Evolutionary conservation across 2,113 vertebrate species (phyloP), one percentile per base, ranked within the genome.

Genomic region (Eonycteris spelaea): DNA sequence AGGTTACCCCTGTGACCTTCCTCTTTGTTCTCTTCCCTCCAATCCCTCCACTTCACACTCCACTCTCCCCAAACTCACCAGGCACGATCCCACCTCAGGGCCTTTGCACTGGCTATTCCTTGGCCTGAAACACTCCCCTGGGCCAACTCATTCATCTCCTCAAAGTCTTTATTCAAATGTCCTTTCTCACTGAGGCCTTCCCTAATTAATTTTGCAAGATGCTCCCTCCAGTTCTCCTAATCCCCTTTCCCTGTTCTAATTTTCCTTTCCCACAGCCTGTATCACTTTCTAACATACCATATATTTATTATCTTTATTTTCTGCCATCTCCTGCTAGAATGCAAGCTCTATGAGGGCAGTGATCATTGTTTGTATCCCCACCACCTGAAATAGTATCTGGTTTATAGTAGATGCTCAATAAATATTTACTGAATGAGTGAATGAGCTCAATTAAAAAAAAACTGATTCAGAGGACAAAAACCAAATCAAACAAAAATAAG

Each of bases 401-500:
- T 8, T 71, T 48, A 67, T 8, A 68, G 51, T 1, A 78, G 11
- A 26, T 74, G 33, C 18, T 88, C 86, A 93, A 24, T 87, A 94
- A 87, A 43, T 48, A 90, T 11, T 35, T 73, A 48, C 21, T 65
- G 71, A 82, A n/a, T 57, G 38, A 88, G 82, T 80, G 75, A 78
- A 79, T 51, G 57, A 78, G n/a, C 71, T 83, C 16, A 51, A 24
- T 22, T 85, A 80, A 77, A 82, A 87, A 75, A 80, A 83, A 82
- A 91, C 70, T 45, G 43, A 73, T 61, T 53, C 13, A 2, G 55
- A 68, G n/a, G 45, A 38, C 14, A 59, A 86, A 77, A 87, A 61
- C 21, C 6, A 67, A 91, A 89, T 80, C 28, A 91, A 89, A 88
- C 21, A 80, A 35, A 90, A 86, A 67, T 18, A 86, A 94, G 79